A percentile compares a stretch with the other conserved stretches of the same genome.
Evolutionary conservation across 2,888 invertebrate species (phyloP).

Genomic region (Eucera pruinosa): DNA sequence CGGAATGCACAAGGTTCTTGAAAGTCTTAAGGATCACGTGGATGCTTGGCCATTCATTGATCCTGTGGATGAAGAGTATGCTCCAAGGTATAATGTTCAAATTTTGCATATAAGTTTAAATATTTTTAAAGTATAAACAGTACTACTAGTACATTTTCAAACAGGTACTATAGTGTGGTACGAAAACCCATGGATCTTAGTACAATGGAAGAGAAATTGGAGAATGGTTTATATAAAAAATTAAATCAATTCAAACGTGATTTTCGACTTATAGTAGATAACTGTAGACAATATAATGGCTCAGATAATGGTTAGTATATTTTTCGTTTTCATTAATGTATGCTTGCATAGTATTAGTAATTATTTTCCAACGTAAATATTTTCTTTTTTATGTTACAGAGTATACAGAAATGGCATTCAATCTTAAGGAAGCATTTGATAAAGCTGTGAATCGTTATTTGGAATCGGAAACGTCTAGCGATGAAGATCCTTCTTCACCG

Average conservation of each 20-base stretch:
- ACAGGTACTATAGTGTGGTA: conserved; percentile 86
- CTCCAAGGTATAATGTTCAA: conserved; percentile 88
- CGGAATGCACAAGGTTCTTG: conserved; percentile 96
- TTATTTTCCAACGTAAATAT: neutral
- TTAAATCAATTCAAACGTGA: conserved; percentile 93
- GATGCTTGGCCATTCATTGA: conserved; percentile 98
- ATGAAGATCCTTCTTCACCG: conserved; percentile 84
- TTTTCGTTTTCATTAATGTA: conserved; percentile 8
- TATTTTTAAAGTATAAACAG: neutral
- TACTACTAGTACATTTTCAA: conserved; percentile 10
- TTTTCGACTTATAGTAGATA: conserved; percentile 96
- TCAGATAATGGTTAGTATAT: conserved; percentile 92
- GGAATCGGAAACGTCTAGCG: conserved; percentile 92
- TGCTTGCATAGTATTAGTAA: neutral
- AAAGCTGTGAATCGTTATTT: conserved; percentile 93
- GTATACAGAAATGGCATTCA: conserved; percentile 95
- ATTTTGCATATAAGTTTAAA: conserved; percentile 6
- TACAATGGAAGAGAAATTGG: conserved; percentile 94
- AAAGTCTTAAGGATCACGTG: conserved; percentile 93
- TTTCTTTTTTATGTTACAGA: conserved; percentile 85
- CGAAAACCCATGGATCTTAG: conserved; percentile 93
- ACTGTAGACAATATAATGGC: conserved; percentile 96
- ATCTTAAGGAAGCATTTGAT: conserved; percentile 92
- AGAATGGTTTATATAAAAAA: conserved; percentile 91
- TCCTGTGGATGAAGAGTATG: conserved; percentile 96